These are phyloP conservation scores for Takifugu flavidus DNA, from an alignment of 2,113 vertebrate species.

Conservation along the genomic window DNA sequence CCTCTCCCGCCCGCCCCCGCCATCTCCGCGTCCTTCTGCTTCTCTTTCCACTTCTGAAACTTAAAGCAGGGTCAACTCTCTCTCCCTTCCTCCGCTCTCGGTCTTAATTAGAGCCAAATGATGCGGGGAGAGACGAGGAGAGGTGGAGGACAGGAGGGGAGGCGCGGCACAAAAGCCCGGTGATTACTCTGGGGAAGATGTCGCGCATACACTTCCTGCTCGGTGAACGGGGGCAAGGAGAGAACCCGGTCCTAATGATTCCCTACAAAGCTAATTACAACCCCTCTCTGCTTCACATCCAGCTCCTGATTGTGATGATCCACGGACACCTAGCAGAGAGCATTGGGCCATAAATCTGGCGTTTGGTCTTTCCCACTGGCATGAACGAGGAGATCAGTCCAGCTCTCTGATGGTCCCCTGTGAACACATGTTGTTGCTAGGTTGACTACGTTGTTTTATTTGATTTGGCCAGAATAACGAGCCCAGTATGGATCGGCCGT, in stretches of 20 bases:
- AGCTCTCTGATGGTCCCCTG: no score
- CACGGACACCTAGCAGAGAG: constrained; percentile 3
- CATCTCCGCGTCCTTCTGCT: not conserved
- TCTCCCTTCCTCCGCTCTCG: constrained; percentile 1
- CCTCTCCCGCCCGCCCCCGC: not conserved
- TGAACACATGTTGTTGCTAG: no score
- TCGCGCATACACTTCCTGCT: constrained; percentile 22
- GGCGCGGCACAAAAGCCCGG: constrained; percentile 21
- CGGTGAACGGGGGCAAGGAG: constrained; percentile 43
- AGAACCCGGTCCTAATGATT: constrained; percentile 42
- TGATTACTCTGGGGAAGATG: constrained; percentile 30
- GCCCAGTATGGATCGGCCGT: constrained; percentile 35
- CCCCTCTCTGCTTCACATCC: constrained; percentile 28
- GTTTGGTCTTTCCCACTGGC: not conserved
- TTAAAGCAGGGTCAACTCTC: constrained; percentile 7
- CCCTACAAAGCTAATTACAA: constrained; percentile 52
- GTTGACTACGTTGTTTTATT: no score
- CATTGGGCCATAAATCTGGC: constrained; percentile 5
- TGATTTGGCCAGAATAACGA: constrained; percentile 8
- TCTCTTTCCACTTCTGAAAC: constrained; percentile 4
- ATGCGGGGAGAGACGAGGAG: constrained; percentile 32
- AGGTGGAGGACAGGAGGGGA: constrained; percentile 32
- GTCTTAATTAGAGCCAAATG: constrained; percentile 54
- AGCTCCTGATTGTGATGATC: constrained; percentile 16
- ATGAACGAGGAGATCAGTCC: not conserved